These are phyloP conservation scores for western clawed frog (Xenopus tropicalis) DNA, from an alignment of 2,113 vertebrate genomes.

Conservation along the genomic window UCB_Xtro_10.0 CM004445.2:86206501-86207000, in stretches of 20 bases:
- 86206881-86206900: constrained; percentile 26
- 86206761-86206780: background rate
- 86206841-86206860: constrained; percentile 14
- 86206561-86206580: too few relatives aligned
- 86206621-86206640: too few relatives aligned
- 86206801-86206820: constrained; percentile 20
- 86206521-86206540: too few relatives aligned
- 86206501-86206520: too few relatives aligned
- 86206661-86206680: too few relatives aligned
- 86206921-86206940: background rate
- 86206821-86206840: constrained; percentile 24
- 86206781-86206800: constrained; percentile 15
- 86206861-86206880: constrained; percentile 18
- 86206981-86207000: constrained; percentile 1
- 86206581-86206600: too few relatives aligned
- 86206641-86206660: too few relatives aligned
- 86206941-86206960: constrained; percentile 15
- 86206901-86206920: constrained; percentile 11
- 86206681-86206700: too few relatives aligned
- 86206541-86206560: too few relatives aligned
- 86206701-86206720: too few relatives aligned
- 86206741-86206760: background rate
- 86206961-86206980: constrained; percentile 4
- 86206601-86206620: too few relatives aligned
- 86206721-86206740: too few relatives aligned